Evolutionary conservation across 2,113 vertebrate genomes (phyloP).

Genomic region (Phalacrocorax aristotelis): DNA sequence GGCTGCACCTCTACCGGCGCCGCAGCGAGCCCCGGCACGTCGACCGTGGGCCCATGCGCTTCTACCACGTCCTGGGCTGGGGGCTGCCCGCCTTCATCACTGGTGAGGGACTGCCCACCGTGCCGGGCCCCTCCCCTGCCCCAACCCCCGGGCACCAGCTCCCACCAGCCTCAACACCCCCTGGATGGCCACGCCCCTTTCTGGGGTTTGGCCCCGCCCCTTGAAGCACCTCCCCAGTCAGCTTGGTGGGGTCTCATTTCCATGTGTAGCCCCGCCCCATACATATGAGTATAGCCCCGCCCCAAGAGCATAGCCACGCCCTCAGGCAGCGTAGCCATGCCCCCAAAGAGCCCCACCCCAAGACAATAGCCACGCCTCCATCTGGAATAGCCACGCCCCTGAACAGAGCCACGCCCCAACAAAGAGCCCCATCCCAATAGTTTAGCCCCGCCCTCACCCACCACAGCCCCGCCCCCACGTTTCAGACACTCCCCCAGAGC

Average conservation of each 20-base stretch:
- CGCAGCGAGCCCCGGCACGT: slow-evolving; percentile 89
- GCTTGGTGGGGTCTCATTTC: neutral
- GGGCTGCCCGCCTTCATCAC: slow-evolving; percentile 93
- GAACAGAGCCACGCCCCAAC: too few relatives aligned
- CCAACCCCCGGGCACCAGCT: too few relatives aligned
- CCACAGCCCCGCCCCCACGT: too few relatives aligned
- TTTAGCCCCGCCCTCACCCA: too few relatives aligned
- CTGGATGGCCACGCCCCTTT: neutral
- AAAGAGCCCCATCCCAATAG: too few relatives aligned
- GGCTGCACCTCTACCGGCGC: slow-evolving; percentile 89
- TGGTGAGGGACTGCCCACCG: slow-evolving; percentile 65
- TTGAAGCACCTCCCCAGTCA: neutral
- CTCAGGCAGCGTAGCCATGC: neutral
- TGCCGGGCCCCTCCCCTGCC: neutral
- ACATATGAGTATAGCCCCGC: too few relatives aligned
- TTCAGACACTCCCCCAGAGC: too few relatives aligned
- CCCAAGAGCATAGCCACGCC: neutral
- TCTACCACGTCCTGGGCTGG: slow-evolving; percentile 96
- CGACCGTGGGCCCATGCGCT: slow-evolving; percentile 92
- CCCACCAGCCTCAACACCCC: too few relatives aligned
- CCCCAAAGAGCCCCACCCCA: too few relatives aligned
- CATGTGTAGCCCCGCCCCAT: neutral
- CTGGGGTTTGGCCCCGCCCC: neutral
- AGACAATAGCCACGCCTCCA: too few relatives aligned
- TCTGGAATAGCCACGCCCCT: neutral